Conservation (phyloP, 2,113 vertebrate species). For the Rhagologus leucostigma region DNA sequence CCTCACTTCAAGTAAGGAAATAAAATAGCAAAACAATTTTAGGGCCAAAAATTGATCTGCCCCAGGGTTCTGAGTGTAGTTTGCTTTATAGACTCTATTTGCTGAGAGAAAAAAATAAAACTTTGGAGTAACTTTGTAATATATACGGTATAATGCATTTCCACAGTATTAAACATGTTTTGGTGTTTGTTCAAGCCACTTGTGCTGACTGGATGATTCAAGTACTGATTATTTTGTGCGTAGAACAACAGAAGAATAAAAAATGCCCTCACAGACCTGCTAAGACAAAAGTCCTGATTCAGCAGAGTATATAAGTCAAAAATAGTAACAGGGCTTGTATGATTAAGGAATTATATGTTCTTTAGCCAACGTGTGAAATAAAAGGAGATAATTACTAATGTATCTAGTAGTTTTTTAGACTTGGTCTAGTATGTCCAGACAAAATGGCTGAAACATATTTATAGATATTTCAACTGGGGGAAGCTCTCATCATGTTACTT, state of each 20-base stretch:
- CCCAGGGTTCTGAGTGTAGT: not conserved
- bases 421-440: not conserved
- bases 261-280: not conserved
- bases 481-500: not conserved
- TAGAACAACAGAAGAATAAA: not conserved
- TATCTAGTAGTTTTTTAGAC: not conserved
- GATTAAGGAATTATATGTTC: not conserved
- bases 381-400: not conserved
- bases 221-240: not conserved
- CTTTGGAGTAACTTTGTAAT: not conserved
- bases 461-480: not conserved
- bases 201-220: not conserved
- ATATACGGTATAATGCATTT: not conserved
- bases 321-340: not conserved
- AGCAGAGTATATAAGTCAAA: not conserved
- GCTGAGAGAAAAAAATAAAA: not conserved
- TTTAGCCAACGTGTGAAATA: not conserved
- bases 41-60: conserved; percentile 33
- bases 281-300: not conserved
- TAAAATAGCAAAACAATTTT: conserved; percentile 35
- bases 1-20: not conserved
- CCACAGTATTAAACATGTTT: not conserved
- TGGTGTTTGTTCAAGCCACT: not conserved
- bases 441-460: not conserved
- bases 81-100: conserved; percentile 5